Evolutionary conservation across 1,140 invertebrate genomes (phyloP), one percentile per base, ranked within the genome.

Genomic region (Vanessa atalanta): DNA sequence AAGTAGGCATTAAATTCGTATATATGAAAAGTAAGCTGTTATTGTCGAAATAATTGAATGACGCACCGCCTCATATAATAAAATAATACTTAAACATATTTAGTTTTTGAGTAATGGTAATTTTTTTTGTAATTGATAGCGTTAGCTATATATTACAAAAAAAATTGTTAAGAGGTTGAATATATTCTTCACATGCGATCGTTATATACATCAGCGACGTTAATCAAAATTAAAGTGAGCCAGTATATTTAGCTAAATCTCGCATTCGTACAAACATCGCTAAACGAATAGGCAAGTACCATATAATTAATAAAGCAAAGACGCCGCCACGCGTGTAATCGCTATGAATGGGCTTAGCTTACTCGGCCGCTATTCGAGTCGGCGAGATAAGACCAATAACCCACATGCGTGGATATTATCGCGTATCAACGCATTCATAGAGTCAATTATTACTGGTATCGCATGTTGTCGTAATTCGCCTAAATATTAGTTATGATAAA

Each of bases 311-410:
- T 72, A 48, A 47, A 11, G 16, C 47, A 72, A 67, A 72, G 71
- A 3, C 71, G 26, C 71, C 71, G 71, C 20, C 53, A 9, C 64
- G 50, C 51, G 15, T 37, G 43, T 48, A 31, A 6, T 48, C 65
- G 43, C 53, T 69, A 47, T 68, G 53, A 69, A 69, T 60, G 53
- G 31, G 57, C 55, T 53, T 53, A 9, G 26, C 50, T 53, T 4
- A 15, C 48, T 73, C 57, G 60, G 26, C 57, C 47, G 26, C 64
- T 37, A 71, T 75, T 71, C 51, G 51, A 37, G 57, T 47, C 73
- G 73, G 73, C 55, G 57, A 76, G 74, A 76, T 71, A 57, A 76
- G 68, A 43, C 67, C 74, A 72, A 71, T 65, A 43, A 61, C 20
- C 37, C 51, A 31, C 23, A 60, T 26, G 50, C 31, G n/a, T 63